These are phyloP conservation scores for Hemithea aestivaria DNA, from an alignment of 2,888 invertebrate genomes.

Conservation along the genomic window DNA sequence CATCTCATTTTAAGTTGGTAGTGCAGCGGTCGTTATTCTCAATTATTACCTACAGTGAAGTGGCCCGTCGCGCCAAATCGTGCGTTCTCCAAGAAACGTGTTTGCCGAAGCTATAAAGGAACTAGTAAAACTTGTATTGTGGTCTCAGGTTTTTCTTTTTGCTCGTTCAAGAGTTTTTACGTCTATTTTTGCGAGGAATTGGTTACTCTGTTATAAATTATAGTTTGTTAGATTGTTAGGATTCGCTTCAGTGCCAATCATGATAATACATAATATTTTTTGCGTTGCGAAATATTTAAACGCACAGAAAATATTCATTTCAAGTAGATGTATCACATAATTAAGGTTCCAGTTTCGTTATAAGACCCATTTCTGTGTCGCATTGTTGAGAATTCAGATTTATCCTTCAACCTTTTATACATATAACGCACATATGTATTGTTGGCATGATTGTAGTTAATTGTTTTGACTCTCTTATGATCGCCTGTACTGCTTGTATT, in stretches of 20 bases:
- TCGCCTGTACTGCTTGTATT: too few species aligned
- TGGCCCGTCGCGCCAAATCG: slow-evolving; percentile 51
- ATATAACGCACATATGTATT: too few species aligned
- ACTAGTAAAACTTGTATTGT: slow-evolving; percentile 62
- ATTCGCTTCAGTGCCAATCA: slow-evolving; percentile 14
- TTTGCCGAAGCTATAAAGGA: slow-evolving; percentile 61
- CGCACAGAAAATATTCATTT: too few species aligned
- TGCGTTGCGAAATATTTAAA: too few species aligned
- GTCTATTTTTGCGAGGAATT: slow-evolving; percentile 31
- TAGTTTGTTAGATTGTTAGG: slow-evolving; percentile 15
- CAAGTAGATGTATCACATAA: too few species aligned
- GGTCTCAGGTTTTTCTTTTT: slow-evolving; percentile 46
- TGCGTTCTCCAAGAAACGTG: slow-evolving; percentile 60
- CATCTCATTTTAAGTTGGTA: slow-evolving; percentile 45
- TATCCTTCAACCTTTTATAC: too few species aligned
- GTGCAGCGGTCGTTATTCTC: slow-evolving; percentile 41
- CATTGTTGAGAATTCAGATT: too few species aligned
- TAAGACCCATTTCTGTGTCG: too few species aligned
- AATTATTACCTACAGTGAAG: slow-evolving; percentile 40
- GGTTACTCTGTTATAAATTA: slow-evolving; percentile 5
- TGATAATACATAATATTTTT: too few species aligned
- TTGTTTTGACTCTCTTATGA: too few species aligned
- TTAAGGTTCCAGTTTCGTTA: too few species aligned
- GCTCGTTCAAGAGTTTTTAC: slow-evolving; percentile 32
- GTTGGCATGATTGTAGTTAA: too few species aligned